Base-by-base conservation (phyloP, 2,888 invertebrate species). In the Cistogaster globosa region DNA sequence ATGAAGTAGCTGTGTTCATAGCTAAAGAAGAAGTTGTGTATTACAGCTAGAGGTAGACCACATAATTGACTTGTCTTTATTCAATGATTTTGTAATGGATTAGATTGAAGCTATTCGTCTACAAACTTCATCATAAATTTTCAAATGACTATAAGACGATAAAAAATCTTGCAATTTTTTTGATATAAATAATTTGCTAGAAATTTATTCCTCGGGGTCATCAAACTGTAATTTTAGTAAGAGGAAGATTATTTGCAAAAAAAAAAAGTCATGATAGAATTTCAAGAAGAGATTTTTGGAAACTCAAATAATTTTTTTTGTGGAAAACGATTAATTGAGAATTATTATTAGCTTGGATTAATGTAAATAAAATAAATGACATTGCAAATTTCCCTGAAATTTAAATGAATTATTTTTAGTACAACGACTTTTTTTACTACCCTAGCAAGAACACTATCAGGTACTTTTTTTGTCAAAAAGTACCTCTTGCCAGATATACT, bases 41-140 rank as follows among this genome's bases (percentile, higher is more conserved):
- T 26, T 62, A 20, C 68, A 62, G 55, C 69, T 55, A 55, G 78
- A 78, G 78, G 69, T 78, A 78, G 69, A 78, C 53, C 32, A 71
- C 78, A 68, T 78, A 85, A 85, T 85, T 85, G 82, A 85, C 85
- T 82, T 85, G 82, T 85, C 77, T 67, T 68, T 65, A 67, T 82
- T 82, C 77, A 85, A 85, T 82, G 85, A 78, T 69, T 78, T 85
- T 82, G 62, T 85, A 78, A 85, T 82, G 85, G 85, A 82, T 85
- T 85, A 85, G 85, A 82, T 85, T 53, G 74, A 69, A 81, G 78
- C 74, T 57, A n/a, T 76, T 76, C 75, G 81, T 82, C 69, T 58
- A 65, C 38, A 62, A 71, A 76, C 63, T 65, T 11, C 32, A 7
- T 11, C 58, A 77, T 77, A 58, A 68, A 75, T 68, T 68, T 68